Evolutionary conservation across 2,797 vertebrate species (phyloP).

Genomic region (Hemibagrus guttatus): DNA sequence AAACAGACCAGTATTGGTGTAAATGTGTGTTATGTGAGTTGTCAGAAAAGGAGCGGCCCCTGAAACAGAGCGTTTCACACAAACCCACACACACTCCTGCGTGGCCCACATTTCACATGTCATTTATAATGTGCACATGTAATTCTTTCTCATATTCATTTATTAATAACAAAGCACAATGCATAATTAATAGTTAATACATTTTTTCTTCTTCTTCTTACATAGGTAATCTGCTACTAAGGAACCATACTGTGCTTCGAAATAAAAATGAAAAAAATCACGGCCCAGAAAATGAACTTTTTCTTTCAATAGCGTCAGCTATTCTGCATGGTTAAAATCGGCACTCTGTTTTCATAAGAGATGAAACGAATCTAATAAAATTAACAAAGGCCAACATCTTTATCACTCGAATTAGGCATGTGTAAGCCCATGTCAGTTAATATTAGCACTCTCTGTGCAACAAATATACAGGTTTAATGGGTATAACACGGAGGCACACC

Average conservation of each 20-base stretch:
- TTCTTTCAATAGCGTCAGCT: background rate
- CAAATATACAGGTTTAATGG: background rate
- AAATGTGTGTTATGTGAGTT: background rate
- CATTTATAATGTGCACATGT: background rate
- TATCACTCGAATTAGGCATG: background rate
- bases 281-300: background rate
- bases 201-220: background rate
- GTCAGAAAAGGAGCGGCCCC: background rate
- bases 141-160: background rate
- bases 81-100: background rate
- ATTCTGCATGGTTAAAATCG: too few species aligned
- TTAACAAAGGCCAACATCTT: background rate
- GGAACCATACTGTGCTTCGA: background rate
- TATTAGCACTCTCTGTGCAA: background rate
- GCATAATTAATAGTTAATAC: background rate
- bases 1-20: conserved; percentile 14
- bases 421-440: background rate
- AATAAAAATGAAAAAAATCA: background rate
- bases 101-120: background rate
- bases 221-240: background rate
- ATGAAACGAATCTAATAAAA: background rate
- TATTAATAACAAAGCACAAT: background rate
- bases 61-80: conserved; percentile 3
- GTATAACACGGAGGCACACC: background rate
- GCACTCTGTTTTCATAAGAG: background rate